Evolutionary conservation across 2,113 vertebrate genomes (phyloP).

Genomic region (Ageneiosus marmoratus): DNA sequence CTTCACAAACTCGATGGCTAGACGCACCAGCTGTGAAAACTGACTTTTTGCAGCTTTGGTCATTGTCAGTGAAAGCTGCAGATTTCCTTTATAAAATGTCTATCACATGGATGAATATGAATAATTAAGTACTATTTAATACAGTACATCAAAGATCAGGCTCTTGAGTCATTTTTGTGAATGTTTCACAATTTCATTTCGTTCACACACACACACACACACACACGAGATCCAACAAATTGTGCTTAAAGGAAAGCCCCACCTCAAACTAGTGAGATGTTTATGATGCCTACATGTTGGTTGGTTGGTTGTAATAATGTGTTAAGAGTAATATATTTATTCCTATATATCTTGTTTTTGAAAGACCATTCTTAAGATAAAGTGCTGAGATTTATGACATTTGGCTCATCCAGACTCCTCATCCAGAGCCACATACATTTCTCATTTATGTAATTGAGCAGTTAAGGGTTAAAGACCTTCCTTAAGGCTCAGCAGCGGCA

Average conservation of each 20-base stretch:
- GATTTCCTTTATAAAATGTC: background rate
- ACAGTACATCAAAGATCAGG: background rate
- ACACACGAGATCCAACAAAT: no score
- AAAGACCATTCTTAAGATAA: background rate
- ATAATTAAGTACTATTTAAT: constrained; percentile 11
- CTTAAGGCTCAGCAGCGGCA: no score
- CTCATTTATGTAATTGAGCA: no score
- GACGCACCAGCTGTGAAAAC: background rate
- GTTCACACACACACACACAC: background rate
- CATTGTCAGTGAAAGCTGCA: constrained; percentile 16
- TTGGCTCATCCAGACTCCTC: no score
- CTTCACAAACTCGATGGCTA: background rate
- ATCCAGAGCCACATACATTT: no score
- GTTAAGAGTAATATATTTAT: no score
- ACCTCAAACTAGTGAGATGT: no score
- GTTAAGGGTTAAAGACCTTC: no score
- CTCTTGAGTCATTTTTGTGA: background rate
- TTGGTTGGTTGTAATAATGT: background rate
- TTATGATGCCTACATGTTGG: no score
- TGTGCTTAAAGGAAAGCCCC: no score
- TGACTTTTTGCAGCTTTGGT: constrained; percentile 4
- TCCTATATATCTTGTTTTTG: background rate
- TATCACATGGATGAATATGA: background rate
- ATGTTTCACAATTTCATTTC: background rate
- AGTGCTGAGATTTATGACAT: no score